Percentiles rank a stretch among this genome's conserved stretches.
Conservation (phyloP, 2,113 vertebrate species). For the Vulpes lagopus region DNA sequence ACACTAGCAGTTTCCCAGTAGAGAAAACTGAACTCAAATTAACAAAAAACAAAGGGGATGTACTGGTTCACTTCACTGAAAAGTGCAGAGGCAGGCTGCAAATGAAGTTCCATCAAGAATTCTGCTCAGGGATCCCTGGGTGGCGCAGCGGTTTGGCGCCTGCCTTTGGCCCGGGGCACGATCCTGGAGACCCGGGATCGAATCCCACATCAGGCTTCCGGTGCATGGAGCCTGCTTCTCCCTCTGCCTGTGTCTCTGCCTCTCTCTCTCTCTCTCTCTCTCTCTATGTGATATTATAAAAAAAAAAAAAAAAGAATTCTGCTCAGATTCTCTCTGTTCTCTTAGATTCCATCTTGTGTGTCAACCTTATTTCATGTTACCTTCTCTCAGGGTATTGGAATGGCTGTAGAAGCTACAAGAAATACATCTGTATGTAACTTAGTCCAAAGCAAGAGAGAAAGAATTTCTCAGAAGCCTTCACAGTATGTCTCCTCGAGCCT, state of each 20-base stretch:
- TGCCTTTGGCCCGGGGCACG: no score
- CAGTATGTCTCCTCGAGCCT: neutral
- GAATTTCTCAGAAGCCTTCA: neutral
- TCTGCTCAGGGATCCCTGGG: no score
- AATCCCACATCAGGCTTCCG: no score
- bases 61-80: neutral
- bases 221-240: no score
- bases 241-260: no score
- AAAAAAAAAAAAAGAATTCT: no score
- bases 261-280: no score
- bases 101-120: neutral
- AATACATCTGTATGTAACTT: neutral
- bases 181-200: no score
- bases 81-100: neutral
- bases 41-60: neutral
- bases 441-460: slow-evolving; percentile 11
- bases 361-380: neutral
- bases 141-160: no score
- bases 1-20: neutral
- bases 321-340: neutral
- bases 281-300: no score
- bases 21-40: neutral
- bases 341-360: neutral
- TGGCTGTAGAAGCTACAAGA: neutral
- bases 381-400: neutral